Evolutionary conservation across 2,113 vertebrate species (phyloP).

Genomic region (Craseonycteris thonglongyai): DNA sequence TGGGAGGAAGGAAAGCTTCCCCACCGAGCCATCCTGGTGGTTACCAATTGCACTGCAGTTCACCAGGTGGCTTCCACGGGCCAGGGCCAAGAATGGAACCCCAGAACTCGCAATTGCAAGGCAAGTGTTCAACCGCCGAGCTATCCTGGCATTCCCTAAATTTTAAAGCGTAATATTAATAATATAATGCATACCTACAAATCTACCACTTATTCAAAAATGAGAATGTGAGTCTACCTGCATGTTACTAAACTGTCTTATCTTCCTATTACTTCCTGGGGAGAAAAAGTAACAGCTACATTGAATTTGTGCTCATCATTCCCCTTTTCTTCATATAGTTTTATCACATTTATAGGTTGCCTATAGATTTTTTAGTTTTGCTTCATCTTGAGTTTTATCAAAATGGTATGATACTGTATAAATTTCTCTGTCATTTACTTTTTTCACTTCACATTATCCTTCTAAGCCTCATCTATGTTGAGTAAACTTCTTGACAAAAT

Average conservation of each 20-base stretch:
- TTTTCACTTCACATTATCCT: background rate
- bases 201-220: background rate
- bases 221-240: background rate
- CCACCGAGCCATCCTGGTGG: too few species aligned
- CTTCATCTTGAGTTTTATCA: background rate
- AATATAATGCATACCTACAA: background rate
- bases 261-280: background rate
- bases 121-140: too few species aligned
- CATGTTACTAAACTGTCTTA: background rate
- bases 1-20: too few species aligned
- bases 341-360: too few species aligned
- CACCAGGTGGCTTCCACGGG: too few species aligned
- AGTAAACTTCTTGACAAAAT: background rate
- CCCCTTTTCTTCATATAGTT: background rate
- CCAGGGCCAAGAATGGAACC: too few species aligned
- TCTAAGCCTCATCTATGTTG: background rate
- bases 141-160: too few species aligned
- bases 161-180: background rate
- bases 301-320: background rate
- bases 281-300: background rate
- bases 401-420: background rate
- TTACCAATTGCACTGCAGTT: too few species aligned
- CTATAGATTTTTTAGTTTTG: background rate
- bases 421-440: background rate
- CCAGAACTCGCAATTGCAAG: too few species aligned